These are phyloP conservation scores for Didymodactylos carnosus DNA, from an alignment of 2,888 invertebrate genomes.

Conservation along the genomic window DNA sequence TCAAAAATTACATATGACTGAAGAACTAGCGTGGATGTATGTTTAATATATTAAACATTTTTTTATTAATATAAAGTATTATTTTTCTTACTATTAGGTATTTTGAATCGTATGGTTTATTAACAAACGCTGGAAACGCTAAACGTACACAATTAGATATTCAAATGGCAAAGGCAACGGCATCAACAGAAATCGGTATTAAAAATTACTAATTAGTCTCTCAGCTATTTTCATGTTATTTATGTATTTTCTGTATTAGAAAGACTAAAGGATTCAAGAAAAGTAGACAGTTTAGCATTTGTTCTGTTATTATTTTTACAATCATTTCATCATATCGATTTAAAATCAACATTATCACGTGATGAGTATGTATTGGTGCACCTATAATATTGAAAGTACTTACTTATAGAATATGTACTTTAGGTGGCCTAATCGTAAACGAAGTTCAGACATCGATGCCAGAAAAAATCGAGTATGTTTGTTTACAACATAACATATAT, in stretches of 20 bases:
- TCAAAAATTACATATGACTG: constrained; percentile 32
- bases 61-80: background rate
- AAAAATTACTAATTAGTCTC: background rate
- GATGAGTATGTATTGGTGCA: background rate
- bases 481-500: background rate
- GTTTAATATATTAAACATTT: constrained; percentile 16
- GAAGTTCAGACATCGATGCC: background rate
- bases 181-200: background rate
- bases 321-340: constrained; percentile 15
- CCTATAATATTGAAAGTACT: background rate
- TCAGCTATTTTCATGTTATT: background rate
- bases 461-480: background rate
- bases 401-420: background rate
- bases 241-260: background rate
- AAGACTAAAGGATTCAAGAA: background rate
- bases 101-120: background rate
- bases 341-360: background rate
- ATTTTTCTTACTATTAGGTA: background rate
- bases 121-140: background rate
- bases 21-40: constrained; percentile 35
- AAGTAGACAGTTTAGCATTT: constrained; percentile 27
- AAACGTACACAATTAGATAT: background rate
- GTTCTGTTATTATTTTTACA: constrained; percentile 33
- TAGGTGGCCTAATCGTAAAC: background rate
- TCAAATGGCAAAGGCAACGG: background rate